These are phyloP conservation scores for Trachelus troglodyta DNA, from an alignment of 2,888 invertebrate species.

Conservation along the genomic window DNA sequence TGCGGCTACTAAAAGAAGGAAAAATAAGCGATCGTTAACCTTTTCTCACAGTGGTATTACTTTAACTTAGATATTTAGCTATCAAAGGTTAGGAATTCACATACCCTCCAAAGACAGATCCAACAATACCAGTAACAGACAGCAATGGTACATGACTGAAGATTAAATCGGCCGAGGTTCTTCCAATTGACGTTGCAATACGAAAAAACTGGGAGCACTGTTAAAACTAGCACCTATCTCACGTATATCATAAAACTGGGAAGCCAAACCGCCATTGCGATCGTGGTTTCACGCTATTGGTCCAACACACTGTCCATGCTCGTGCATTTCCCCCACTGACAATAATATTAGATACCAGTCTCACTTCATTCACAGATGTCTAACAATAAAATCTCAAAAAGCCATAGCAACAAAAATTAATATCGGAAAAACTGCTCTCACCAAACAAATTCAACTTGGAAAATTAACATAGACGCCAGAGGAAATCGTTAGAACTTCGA, in stretches of 20 bases:
- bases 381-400: background rate
- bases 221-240: conserved; percentile 42
- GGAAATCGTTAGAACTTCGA: background rate
- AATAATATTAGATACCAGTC: background rate
- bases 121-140: conserved; percentile 54
- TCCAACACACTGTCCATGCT: conserved; percentile 52
- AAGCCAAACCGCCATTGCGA: conserved; percentile 60
- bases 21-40: background rate
- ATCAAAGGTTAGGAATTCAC: conserved; percentile 50
- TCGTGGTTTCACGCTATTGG: conserved; percentile 69
- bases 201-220: conserved; percentile 7
- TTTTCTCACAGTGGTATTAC: background rate
- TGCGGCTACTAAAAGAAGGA: conserved; percentile 73
- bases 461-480: background rate
- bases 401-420: background rate
- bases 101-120: conserved; percentile 58
- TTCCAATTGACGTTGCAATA: background rate
- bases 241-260: conserved; percentile 53
- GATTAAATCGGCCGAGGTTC: background rate
- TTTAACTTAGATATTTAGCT: background rate
- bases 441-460: background rate
- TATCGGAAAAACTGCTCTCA: background rate
- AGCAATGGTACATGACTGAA: conserved; percentile 56
- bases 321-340: conserved; percentile 7
- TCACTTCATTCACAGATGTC: background rate